Evolutionary conservation across 2,797 vertebrate species (phyloP).

Genomic region (Parauchenoglanis punctatus): DNA sequence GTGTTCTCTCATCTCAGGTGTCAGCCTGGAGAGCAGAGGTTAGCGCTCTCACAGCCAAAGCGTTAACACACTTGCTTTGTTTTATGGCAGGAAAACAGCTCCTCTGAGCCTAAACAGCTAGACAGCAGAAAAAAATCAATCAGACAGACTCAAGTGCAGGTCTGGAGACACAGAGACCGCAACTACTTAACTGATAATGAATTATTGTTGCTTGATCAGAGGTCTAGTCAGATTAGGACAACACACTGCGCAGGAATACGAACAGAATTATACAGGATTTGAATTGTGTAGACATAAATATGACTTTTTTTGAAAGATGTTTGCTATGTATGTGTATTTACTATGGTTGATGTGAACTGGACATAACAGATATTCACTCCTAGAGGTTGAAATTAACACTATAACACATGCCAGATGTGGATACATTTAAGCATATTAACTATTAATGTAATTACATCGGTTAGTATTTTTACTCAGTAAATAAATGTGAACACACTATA

Average conservation of each 20-base stretch:
- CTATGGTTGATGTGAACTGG: neutral
- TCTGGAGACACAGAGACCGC: neutral
- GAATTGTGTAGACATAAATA: neutral
- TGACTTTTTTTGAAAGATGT: neutral
- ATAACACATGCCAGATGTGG: neutral
- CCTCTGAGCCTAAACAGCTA: neutral
- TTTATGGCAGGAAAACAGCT: slow-evolving; percentile 3
- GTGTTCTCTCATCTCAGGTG: slow-evolving; percentile 33
- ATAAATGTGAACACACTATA: neutral
- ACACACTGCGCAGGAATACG: neutral
- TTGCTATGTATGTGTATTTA: neutral
- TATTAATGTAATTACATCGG: neutral
- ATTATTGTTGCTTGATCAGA: neutral
- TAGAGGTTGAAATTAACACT: neutral
- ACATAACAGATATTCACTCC: neutral
- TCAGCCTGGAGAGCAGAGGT: slow-evolving; percentile 24
- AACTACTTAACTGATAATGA: neutral
- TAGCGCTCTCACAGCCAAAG: neutral
- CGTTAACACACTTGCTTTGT: neutral
- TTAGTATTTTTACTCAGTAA: neutral
- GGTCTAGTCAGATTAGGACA: neutral
- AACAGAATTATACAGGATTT: too few relatives aligned
- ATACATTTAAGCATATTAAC: neutral
- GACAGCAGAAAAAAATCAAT: neutral
- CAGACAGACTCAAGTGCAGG: neutral